Evolutionary conservation across 2,888 invertebrate species (phyloP).

Genomic region (Cryptophagus acutangulus): DNA sequence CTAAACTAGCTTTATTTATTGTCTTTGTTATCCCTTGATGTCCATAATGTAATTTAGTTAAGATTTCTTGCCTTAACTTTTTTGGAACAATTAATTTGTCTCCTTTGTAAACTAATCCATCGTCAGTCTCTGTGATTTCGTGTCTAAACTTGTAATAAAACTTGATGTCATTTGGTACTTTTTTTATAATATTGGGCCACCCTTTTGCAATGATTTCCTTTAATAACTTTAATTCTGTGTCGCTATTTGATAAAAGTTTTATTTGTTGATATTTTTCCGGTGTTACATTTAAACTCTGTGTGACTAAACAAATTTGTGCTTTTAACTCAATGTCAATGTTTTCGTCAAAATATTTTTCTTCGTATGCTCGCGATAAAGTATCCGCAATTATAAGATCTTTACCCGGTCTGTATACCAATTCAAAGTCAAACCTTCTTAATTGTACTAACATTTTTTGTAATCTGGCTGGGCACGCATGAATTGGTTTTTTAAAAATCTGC

Average conservation of each 20-base stretch:
- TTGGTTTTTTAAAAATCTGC: constrained; percentile 15
- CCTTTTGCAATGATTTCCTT: constrained; percentile 11
- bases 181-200: background rate
- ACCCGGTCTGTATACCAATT: constrained; percentile 17
- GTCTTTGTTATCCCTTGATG: constrained; percentile 8
- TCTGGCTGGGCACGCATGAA: constrained; percentile 13
- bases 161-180: background rate
- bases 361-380: constrained; percentile 16
- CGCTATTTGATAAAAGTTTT: constrained; percentile 14
- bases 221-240: constrained; percentile 22
- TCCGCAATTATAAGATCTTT: constrained; percentile 19
- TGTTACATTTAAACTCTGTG: constrained; percentile 1
- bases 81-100: background rate
- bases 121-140: background rate
- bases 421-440: constrained; percentile 15
- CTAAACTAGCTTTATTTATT: constrained; percentile 8
- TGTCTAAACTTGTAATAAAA: constrained; percentile 1
- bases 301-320: constrained; percentile 15
- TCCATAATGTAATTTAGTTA: constrained; percentile 1
- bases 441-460: constrained; percentile 16
- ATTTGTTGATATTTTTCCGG: constrained; percentile 15
- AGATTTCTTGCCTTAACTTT: background rate
- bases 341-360: constrained; percentile 13
- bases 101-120: background rate
- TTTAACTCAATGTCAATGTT: constrained; percentile 13